phyloP scores from a whole-genome alignment of 2,113 vertebrate species.

The Muntiacus reevesi region DNA sequence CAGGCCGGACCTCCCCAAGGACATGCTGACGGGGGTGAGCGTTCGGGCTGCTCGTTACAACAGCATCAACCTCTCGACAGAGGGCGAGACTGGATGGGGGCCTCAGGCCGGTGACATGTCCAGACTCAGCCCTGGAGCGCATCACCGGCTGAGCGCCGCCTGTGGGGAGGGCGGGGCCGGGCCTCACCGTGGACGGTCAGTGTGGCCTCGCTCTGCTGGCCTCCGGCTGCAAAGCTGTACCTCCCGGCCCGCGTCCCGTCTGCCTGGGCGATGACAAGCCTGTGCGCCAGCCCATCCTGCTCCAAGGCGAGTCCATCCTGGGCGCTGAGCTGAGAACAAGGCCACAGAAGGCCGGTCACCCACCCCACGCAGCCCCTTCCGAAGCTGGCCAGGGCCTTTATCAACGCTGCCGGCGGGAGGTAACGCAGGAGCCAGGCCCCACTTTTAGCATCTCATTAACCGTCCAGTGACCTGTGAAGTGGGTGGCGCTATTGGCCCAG shows the following conservation, averaged over 20 bases:
- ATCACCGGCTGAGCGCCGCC: background rate
- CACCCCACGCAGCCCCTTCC: accelerated
- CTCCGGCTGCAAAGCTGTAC: slow-evolving; percentile 87
- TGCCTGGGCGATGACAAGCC: slow-evolving; percentile 81
- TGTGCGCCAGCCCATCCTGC: slow-evolving; percentile 83
- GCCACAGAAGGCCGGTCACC: background rate
- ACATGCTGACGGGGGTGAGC: background rate
- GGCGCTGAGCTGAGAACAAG: slow-evolving; percentile 78
- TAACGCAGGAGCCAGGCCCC: background rate
- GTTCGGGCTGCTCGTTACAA: background rate
- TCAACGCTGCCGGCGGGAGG: too few species aligned
- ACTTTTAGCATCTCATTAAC: accelerated
- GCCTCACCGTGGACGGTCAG: slow-evolving; percentile 80
- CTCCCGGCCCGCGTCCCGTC: slow-evolving; percentile 85
- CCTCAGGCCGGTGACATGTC: background rate
- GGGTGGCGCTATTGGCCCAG: accelerated
- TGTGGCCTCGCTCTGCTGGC: slow-evolving; percentile 82
- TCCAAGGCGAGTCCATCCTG: slow-evolving; percentile 81
- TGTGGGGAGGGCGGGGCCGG: background rate
- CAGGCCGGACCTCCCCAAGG: background rate
- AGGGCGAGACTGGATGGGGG: too few species aligned
- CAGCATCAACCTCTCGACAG: background rate
- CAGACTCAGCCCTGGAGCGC: accelerated
- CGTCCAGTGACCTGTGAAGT: accelerated
- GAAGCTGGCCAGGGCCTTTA: background rate